Conservation (phyloP, 2,888 invertebrate genomes). For the Geotrupes spiniger region DNA sequence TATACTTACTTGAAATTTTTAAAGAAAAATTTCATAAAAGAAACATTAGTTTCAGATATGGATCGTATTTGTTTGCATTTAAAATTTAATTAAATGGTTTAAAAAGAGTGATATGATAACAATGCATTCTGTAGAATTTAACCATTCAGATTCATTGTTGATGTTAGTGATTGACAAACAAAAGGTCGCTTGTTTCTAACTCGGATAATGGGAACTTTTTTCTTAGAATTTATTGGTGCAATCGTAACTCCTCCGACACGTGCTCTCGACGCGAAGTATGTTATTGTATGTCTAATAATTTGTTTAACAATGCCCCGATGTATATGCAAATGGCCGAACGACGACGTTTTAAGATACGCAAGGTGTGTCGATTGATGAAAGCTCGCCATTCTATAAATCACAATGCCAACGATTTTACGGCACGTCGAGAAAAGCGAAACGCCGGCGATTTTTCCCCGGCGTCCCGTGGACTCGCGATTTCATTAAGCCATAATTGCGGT, state of each 20-base stretch:
- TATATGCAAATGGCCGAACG: constrained; percentile 3
- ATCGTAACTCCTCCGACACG: constrained; percentile 1
- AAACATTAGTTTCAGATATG: too few species aligned
- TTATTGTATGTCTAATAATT: constrained; percentile 7
- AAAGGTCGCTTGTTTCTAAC: too few species aligned
- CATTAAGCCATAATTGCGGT: constrained; percentile 3
- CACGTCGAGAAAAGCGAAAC: too few species aligned
- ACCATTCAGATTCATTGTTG: too few species aligned
- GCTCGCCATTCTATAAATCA: constrained; percentile 2
- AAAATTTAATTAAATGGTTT: too few species aligned
- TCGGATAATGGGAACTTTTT: too few species aligned
- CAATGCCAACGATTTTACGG: constrained; percentile 5
- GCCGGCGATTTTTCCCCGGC: not conserved
- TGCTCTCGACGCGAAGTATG: not conserved
- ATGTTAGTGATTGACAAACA: too few species aligned
- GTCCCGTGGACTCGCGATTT: not conserved
- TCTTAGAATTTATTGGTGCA: not conserved
- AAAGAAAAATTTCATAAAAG: too few species aligned
- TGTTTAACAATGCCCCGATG: constrained; percentile 7
- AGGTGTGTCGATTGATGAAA: constrained; percentile 6
- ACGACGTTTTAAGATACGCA: not conserved
- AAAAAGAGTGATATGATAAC: too few species aligned
- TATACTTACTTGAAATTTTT: too few species aligned
- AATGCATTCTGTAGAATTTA: too few species aligned
- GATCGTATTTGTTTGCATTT: too few species aligned